These are phyloP conservation scores for Crypturellus undulatus DNA, from an alignment of 2,113 vertebrate species.

Conservation along the genomic window DNA sequence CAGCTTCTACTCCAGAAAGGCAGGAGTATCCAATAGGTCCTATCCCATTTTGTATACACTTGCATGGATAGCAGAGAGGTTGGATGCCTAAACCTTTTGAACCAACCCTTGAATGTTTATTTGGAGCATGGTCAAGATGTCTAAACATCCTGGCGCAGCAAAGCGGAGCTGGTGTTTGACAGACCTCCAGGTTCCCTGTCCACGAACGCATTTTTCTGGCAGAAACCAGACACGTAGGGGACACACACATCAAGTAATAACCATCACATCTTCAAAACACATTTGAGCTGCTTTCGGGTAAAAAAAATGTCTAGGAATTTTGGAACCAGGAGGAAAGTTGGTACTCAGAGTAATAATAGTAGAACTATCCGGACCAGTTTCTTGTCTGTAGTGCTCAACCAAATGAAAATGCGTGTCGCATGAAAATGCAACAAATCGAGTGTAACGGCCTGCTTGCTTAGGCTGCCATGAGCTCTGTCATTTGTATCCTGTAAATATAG, in stretches of 20 bases:
- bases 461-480: not conserved
- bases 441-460: conserved; percentile 21
- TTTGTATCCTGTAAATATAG: not conserved
- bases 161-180: not conserved
- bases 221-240: not conserved
- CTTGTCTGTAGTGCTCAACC: not conserved
- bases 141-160: not conserved
- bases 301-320: not conserved
- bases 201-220: not conserved
- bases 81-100: not conserved
- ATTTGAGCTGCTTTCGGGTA: not conserved
- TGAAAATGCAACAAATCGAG: not conserved
- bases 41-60: not conserved
- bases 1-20: not conserved
- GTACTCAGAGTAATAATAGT: not conserved
- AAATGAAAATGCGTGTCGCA: not conserved
- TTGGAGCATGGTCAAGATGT: not conserved
- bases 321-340: not conserved
- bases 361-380: not conserved
- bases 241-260: conserved; percentile 8
- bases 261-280: conserved; percentile 3
- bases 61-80: not conserved
- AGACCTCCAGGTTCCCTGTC: not conserved
- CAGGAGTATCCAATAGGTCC: not conserved
- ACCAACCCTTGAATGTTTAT: not conserved